Evolutionary conservation across 2,888 invertebrate genomes (phyloP), one percentile per base, ranked within the genome.

Genomic region (Strigamia crassipes): DNA sequence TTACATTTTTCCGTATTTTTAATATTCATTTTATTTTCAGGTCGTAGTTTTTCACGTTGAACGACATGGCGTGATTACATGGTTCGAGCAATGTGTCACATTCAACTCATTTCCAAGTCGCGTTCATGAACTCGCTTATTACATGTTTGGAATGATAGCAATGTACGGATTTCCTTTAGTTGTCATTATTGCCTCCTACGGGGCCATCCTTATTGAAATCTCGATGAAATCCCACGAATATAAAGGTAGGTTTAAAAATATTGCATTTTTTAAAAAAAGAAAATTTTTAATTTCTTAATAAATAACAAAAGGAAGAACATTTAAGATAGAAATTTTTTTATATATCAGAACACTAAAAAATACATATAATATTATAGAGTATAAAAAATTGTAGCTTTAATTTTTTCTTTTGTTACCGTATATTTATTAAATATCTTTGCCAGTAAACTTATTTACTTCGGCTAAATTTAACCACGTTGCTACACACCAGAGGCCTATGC

Each of bases 81-180:
- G 93, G 93, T 97, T 94, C 89, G 92, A 92, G 85, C 97, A 98
- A 87, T 98, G 98, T 88, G 94, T 97, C 81, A 93, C 95, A 0
- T 94, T 94, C 89, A 92, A 95, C 86, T 92, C 93, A 80, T 93
- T 96, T 86, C 92, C 93, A 18, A 91, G 92, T 0, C 88, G 89
- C 82, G 88, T 90, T 1, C 93, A 95, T 86, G 94, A 96, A 88
- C 89, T 95, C 83, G 91, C 92, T 10, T 97, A 97, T 89, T 93
- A 93, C 86, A 89, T 95, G 12, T 92, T 94, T 85, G 94, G 94
- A 85, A 94, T 96, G 93, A 87, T 93, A 78, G 92, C 94, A 86
- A 94, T 96, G 93, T 97, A 97, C 88, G 92, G 93, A 77, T 89
- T 95, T 56, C 97, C 97, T 0, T 89, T 97, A 81, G 88, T 93